Conservation (phyloP, 2,113 vertebrate genomes). For the Ictalurus punctatus region DNA sequence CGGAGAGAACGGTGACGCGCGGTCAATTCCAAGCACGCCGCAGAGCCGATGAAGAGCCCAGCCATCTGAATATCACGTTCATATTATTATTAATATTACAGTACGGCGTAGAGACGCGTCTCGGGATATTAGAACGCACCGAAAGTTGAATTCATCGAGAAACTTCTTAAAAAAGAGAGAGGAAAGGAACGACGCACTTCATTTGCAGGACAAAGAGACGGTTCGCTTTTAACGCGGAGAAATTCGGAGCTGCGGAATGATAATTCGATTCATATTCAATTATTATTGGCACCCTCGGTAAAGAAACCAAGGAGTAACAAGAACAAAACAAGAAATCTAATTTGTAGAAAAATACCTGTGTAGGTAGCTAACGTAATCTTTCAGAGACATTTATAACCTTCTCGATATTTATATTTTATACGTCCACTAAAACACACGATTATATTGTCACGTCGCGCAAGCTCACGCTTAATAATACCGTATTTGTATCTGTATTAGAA, state of each 20-base stretch:
- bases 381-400: too few relatives aligned
- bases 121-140: background rate
- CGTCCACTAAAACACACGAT: background rate
- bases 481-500: background rate
- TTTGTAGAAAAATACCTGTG: background rate
- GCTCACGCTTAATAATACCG: background rate
- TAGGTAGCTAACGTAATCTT: background rate
- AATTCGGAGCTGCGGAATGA: background rate
- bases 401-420: too few relatives aligned
- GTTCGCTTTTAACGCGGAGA: too few relatives aligned
- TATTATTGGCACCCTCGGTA: background rate
- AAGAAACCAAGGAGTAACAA: too few relatives aligned
- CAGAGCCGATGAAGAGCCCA: background rate
- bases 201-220: background rate
- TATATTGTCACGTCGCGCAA: background rate
- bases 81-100: too few relatives aligned
- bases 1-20: background rate
- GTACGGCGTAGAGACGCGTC: background rate
- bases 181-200: background rate
- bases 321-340: too few relatives aligned
- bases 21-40: background rate
- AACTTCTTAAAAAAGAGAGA: background rate
- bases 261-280: too few relatives aligned
- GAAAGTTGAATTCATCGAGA: background rate
- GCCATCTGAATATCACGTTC: background rate